Evolutionary conservation across 53 echinoderm and acorn worm species (phyloP).

Genomic region (Paracentrotus lividus): DNA sequence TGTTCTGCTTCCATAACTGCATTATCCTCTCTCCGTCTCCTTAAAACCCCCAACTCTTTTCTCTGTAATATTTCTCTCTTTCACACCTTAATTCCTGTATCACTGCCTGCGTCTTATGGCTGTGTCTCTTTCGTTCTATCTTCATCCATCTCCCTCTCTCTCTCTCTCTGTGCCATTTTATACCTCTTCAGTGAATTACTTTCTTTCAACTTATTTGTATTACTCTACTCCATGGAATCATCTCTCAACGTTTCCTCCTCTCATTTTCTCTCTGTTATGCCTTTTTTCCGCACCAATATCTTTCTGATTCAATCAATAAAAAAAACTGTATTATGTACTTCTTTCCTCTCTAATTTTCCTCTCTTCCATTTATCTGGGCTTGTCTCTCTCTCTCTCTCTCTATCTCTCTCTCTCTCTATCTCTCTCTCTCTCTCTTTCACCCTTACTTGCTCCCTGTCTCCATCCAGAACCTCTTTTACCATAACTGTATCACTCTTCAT

Average conservation of each 20-base stretch:
- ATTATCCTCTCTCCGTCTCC: not conserved
- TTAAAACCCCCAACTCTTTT: not conserved
- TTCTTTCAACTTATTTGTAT: no score
- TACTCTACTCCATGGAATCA: no score
- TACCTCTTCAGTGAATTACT: no score
- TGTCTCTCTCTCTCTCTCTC: not conserved
- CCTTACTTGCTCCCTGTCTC: not conserved
- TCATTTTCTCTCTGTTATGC: not conserved
- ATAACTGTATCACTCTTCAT: not conserved
- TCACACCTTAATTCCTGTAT: not conserved
- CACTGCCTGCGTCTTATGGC: no score
- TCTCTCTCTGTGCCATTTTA: no score
- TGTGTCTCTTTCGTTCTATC: no score
- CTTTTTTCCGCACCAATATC: no score
- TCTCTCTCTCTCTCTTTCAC: not conserved
- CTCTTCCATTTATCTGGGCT: no score
- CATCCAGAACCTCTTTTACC: not conserved
- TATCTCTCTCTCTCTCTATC: not conserved
- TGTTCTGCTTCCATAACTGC: not conserved
- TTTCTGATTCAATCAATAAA: no score
- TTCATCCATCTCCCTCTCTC: not conserved
- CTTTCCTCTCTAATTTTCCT: not conserved
- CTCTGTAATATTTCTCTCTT: not conserved
- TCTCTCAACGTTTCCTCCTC: no score
- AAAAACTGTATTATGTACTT: no score